A percentile compares a stretch with the other conserved stretches of the same genome.
Evolutionary conservation across 2,888 invertebrate genomes (phyloP).

Genomic region (Apotomis capreana): DNA sequence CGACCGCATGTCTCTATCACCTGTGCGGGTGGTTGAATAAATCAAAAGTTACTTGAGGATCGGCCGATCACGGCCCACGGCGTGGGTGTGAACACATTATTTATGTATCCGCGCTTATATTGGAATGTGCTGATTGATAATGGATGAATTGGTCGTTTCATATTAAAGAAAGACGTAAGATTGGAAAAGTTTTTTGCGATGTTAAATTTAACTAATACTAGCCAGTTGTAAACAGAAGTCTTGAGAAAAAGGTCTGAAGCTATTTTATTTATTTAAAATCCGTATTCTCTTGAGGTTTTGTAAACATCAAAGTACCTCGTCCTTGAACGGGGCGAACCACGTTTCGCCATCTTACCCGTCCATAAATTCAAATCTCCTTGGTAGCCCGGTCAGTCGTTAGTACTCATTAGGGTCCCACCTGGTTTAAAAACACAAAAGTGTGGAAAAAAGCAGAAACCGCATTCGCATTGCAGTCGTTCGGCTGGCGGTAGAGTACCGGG

Average conservation of each 20-base stretch:
- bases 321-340: conserved; percentile 6
- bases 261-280: not conserved
- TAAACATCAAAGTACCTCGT: conserved; percentile 17
- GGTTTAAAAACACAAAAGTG: conserved; percentile 43
- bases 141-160: too few species aligned
- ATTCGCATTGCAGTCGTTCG: conserved; percentile 77
- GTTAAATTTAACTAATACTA: not conserved
- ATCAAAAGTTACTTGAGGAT: conserved; percentile 28
- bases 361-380: conserved; percentile 35
- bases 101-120: conserved; percentile 20
- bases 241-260: not conserved
- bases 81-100: conserved; percentile 30
- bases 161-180: not conserved
- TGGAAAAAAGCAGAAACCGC: conserved; percentile 64
- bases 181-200: not conserved
- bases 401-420: conserved; percentile 40
- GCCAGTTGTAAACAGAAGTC: not conserved
- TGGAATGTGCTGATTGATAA: conserved; percentile 4
- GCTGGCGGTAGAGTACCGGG: conserved; percentile 78
- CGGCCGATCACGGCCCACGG: not conserved
- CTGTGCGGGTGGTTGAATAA: conserved; percentile 22
- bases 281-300: conserved; percentile 6
- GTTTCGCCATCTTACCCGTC: not conserved
- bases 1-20: conserved; percentile 15
- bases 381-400: conserved; percentile 33